Conservation (phyloP, 2,113 vertebrate species). For the Illadopsis cleaveri region DNA sequence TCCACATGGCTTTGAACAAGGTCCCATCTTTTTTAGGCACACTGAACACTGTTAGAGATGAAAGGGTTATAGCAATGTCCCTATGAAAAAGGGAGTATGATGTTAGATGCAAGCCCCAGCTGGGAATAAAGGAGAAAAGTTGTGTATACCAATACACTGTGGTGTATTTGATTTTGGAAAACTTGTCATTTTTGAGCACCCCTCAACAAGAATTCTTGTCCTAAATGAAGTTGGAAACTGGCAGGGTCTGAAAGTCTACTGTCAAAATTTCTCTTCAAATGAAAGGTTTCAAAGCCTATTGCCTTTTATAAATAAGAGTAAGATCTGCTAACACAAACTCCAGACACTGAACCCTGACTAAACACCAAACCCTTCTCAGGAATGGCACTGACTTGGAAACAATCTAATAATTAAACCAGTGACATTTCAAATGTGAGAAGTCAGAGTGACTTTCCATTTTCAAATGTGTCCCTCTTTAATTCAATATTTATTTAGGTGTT, state of each 20-base stretch:
- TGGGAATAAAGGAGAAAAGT: neutral
- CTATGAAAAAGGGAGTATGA: neutral
- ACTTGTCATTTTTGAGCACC: neutral
- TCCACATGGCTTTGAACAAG: accelerated
- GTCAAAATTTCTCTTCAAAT: neutral
- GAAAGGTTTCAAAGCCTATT: neutral
- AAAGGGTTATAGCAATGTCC: neutral
- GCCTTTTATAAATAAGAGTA: neutral
- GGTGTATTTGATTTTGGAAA: neutral
- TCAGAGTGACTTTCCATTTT: slow-evolving; percentile 21
- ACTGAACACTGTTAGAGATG: neutral
- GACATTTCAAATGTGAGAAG: slow-evolving; percentile 47
- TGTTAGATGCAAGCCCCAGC: neutral
- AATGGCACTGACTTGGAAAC: slow-evolving; percentile 12
- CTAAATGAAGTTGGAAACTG: neutral
- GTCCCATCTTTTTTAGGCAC: neutral
- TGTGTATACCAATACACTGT: neutral
- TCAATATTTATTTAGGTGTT: slow-evolving; percentile 41
- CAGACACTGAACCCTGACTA: neutral
- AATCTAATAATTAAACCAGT: slow-evolving; percentile 45
- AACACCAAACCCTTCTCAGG: neutral
- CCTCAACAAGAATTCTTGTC: neutral
- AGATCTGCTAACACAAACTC: neutral
- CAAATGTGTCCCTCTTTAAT: neutral
- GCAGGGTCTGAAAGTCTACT: neutral